phyloP scores from a whole-genome alignment of 2,797 vertebrate species.

The Oceanodroma leucorhoa region DNA sequence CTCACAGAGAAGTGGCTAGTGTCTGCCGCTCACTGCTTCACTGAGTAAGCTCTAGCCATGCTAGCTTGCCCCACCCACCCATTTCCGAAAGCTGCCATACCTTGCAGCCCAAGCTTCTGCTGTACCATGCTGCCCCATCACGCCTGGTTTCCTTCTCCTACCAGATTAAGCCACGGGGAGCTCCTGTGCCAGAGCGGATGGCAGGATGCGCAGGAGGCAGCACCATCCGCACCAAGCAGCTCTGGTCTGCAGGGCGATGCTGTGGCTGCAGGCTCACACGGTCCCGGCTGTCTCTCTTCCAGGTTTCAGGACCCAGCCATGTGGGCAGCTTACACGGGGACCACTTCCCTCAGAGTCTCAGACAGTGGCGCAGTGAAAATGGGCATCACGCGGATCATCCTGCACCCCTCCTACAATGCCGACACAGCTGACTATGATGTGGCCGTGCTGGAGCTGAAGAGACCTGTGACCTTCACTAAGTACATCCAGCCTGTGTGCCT shows the following conservation, averaged over 20 bases:
- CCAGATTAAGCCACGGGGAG: accelerated
- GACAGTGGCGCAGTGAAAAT: slow-evolving; percentile 70
- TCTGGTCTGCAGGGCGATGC: neutral
- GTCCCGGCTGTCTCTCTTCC: neutral
- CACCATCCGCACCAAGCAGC: neutral
- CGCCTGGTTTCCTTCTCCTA: accelerated
- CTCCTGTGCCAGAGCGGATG: neutral
- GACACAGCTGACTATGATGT: slow-evolving; percentile 87
- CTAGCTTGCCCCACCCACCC: no score
- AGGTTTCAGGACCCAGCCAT: slow-evolving; percentile 75
- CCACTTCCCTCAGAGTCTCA: slow-evolving; percentile 75
- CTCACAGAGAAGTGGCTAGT: slow-evolving; percentile 86
- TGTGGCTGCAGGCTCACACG: neutral
- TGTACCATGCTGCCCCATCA: neutral
- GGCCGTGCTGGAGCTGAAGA: slow-evolving; percentile 86
- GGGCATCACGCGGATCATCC: slow-evolving; percentile 81
- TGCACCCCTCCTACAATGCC: slow-evolving; percentile 82
- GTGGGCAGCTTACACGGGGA: slow-evolving; percentile 85
- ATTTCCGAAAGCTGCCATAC: accelerated
- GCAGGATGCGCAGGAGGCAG: neutral
- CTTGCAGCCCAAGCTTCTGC: neutral
- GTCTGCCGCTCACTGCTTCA: slow-evolving; percentile 94
- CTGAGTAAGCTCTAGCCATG: slow-evolving; percentile 72
- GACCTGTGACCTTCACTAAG: slow-evolving; percentile 78
- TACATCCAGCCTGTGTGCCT: slow-evolving; percentile 89